Conservation (phyloP, 2,797 vertebrate genomes). For the Oophaga sylvatica region DNA sequence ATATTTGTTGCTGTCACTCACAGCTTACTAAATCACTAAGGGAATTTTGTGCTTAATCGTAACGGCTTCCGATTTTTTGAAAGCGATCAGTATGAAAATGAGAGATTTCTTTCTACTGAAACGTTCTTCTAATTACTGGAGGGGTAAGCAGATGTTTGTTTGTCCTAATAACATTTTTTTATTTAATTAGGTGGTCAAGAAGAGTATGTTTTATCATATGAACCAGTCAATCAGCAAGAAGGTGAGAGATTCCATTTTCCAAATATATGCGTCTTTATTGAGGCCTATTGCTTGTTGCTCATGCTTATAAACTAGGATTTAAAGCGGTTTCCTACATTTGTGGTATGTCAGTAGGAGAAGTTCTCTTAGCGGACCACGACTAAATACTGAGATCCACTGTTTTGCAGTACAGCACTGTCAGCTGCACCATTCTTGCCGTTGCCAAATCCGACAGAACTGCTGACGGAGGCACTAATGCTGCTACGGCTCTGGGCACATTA, state of each 20-base stretch:
- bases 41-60: too few species aligned
- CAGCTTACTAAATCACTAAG: too few species aligned
- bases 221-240: constrained; percentile 94
- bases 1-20: too few species aligned
- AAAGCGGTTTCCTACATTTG: background rate
- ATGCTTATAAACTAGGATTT: background rate
- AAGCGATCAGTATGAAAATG: background rate
- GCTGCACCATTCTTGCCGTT: too few species aligned
- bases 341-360: too few species aligned
- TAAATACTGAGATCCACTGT: too few species aligned
- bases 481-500: too few species aligned
- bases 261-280: background rate
- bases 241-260: constrained; percentile 74
- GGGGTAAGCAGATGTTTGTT: background rate
- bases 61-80: too few species aligned
- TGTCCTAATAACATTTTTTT: constrained; percentile 64
- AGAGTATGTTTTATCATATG: constrained; percentile 93
- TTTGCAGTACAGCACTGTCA: too few species aligned
- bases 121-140: background rate
- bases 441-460: too few species aligned
- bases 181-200: constrained; percentile 87
- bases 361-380: too few species aligned
- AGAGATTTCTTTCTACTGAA: background rate
- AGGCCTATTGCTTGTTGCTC: background rate
- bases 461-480: too few species aligned